Evolutionary conservation across 53 echinoderm and acorn worm species (phyloP), one percentile per base, ranked within the genome.

Genomic region (Holothuria leucospilota): DNA sequence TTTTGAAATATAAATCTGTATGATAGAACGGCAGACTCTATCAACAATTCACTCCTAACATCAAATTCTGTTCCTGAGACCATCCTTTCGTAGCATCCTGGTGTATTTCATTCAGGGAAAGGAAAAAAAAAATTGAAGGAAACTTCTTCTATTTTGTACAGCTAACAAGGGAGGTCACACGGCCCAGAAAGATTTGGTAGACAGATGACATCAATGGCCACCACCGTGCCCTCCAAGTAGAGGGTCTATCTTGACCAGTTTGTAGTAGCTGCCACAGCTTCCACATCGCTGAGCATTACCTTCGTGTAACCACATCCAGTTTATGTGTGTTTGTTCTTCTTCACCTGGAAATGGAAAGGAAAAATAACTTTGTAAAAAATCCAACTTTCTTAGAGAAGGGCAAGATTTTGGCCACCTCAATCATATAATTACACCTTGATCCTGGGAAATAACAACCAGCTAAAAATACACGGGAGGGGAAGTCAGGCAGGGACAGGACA

Each of bases 231-330:
- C 82, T 20, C 65, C 63, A 23, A 82, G 65, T 62, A 82, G 21
- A 64, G 82, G 82, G 24, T 82, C 82, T 38, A 82, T 42, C 82
- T 82, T 89, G 29, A 67, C 70, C 40, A 94, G 90, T 39, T 94
- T 51, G 73, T 92, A 94, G 82, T 67, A 92, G 64, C 90, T 90
- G 23, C 94, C 94, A 24, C 94, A 94, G 24, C 34, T 34, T 34
- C 52, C 91, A 26, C 99, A 98, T 39, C 99, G 88, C 75, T 98
- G 99, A 12, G 99, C 20, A 11, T 90, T 88, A 18, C 99, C 99
- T 2, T 85, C 63, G 29, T 95, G 83, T 69, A 98, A 88, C 93
- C 95, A 95, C 95, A 98, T 93, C 99, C 99, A 98, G 85, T 95
- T 98, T 51, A 98, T 95, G 60, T 83, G 90, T 56, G 99, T 98